phyloP scores from a whole-genome alignment of 2,797 vertebrate genomes.

The Oryzias sinensis region DNA sequence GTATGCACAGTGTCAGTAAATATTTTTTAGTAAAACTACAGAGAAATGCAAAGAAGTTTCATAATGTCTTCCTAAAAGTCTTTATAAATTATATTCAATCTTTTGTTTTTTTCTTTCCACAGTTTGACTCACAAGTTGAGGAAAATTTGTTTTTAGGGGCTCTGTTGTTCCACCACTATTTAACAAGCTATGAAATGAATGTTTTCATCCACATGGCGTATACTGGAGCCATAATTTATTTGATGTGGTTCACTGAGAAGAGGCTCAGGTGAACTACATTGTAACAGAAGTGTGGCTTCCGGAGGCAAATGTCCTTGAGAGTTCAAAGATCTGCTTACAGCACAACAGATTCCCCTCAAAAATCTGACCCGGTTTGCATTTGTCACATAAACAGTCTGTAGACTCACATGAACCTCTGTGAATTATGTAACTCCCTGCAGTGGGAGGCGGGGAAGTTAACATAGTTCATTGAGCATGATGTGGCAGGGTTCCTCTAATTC shows the following conservation, averaged over 20 bases:
- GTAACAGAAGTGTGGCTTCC: neutral
- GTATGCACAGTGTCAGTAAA: conserved; percentile 16
- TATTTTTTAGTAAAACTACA: too few species aligned
- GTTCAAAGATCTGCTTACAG: conserved; percentile 48
- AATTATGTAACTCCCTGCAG: conserved; percentile 66
- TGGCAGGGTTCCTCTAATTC: conserved; percentile 18
- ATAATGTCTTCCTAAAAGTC: conserved; percentile 24
- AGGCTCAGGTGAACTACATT: neutral
- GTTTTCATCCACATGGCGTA: conserved; percentile 13
- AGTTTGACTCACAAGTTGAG: neutral
- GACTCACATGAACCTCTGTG: conserved; percentile 41
- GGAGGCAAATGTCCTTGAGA: neutral
- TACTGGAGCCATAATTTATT: conserved; percentile 12
- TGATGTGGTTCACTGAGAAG: neutral
- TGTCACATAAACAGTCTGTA: conserved; percentile 66
- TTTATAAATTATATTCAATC: conserved; percentile 15
- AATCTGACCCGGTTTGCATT: conserved; percentile 66
- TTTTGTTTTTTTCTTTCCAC: too few species aligned
- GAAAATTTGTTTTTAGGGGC: conserved; percentile 9
- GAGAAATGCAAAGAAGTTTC: neutral
- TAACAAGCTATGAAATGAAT: conserved; percentile 22
- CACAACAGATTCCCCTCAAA: conserved; percentile 38
- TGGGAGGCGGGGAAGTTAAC: conserved; percentile 45
- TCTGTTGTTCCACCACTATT: conserved; percentile 10
- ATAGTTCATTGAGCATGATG: conserved; percentile 37